These are phyloP conservation scores for Bugulina stolonifera DNA, from an alignment of 2,888 invertebrate species.

Conservation along the genomic window DNA sequence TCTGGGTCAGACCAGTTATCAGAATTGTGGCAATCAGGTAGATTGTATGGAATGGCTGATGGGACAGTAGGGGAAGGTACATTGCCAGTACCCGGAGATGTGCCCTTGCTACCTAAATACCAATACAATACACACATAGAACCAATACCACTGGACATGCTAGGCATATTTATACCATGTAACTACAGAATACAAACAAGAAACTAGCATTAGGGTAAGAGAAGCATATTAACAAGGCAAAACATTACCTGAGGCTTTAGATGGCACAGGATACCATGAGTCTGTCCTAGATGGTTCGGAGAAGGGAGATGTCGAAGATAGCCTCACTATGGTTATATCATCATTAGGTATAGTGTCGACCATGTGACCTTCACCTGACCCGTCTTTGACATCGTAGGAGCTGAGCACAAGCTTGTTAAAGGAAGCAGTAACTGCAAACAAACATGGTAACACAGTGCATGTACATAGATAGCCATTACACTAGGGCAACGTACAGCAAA, in stretches of 20 bases:
- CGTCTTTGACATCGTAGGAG: neutral
- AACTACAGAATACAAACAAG: too few relatives aligned
- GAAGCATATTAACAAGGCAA: too few relatives aligned
- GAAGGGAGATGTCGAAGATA: neutral
- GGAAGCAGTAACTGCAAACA: neutral
- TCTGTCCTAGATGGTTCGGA: neutral
- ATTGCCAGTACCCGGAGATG: too few relatives aligned
- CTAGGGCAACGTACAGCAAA: too few relatives aligned
- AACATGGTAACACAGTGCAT: neutral
- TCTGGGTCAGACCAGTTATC: conserved; percentile 14
- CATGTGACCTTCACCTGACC: neutral
- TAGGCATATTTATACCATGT: too few relatives aligned
- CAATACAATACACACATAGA: too few relatives aligned
- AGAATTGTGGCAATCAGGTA: neutral
- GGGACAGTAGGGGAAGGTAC: neutral
- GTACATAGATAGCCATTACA: too few relatives aligned
- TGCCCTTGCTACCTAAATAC: too few relatives aligned
- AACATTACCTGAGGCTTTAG: too few relatives aligned
- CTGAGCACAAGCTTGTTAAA: conserved; percentile 10
- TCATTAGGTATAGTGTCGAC: neutral
- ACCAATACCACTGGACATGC: too few relatives aligned
- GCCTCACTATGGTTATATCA: conserved; percentile 10
- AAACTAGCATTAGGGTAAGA: too few relatives aligned
- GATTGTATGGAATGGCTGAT: neutral
- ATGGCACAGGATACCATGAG: too few relatives aligned